A percentile compares a stretch with the other conserved stretches of the same genome.
These are phyloP conservation scores for Ophioderma brevispina DNA, from an alignment of 35 echinoderm and acorn worm genomes.

Conservation along the genomic window DNA sequence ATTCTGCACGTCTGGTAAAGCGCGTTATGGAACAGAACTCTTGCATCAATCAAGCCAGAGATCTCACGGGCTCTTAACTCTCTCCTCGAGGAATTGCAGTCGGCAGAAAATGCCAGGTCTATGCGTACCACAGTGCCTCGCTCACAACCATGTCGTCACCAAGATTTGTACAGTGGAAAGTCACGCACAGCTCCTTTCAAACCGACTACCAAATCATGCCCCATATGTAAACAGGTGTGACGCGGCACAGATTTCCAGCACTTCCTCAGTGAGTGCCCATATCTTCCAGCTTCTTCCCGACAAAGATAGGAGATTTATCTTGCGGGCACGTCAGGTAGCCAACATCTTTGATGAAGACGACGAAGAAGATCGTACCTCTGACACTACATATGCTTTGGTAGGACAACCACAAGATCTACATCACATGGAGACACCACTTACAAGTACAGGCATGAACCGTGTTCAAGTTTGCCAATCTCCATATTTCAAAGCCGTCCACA, in stretches of 20 bases:
- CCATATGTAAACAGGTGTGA: constrained; percentile 19
- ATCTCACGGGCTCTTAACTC: too few species aligned
- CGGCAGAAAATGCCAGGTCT: constrained; percentile 9
- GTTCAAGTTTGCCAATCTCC: constrained; percentile 12
- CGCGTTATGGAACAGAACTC: too few species aligned
- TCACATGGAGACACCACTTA: neutral
- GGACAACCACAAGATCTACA: neutral
- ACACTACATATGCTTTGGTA: neutral
- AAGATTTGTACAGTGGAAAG: too few species aligned
- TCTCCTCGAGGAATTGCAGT: constrained; percentile 10
- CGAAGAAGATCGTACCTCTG: neutral
- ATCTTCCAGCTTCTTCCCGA: constrained; percentile 4
- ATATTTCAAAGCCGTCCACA: constrained; percentile 5
- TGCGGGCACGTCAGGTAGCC: too few species aligned
- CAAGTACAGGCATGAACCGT: too few species aligned
- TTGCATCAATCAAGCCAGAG: constrained; percentile 50
- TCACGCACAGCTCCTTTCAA: too few species aligned
- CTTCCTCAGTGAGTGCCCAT: constrained; percentile 49
- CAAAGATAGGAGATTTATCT: too few species aligned
- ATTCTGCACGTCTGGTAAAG: too few species aligned
- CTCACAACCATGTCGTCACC: too few species aligned
- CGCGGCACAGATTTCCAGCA: constrained; percentile 25
- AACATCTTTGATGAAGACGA: too few species aligned
- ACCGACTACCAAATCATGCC: constrained; percentile 29
- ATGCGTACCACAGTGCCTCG: neutral